These are phyloP conservation scores for Leuctra nigra DNA, from an alignment of 2,888 invertebrate genomes.

Conservation along the genomic window DNA sequence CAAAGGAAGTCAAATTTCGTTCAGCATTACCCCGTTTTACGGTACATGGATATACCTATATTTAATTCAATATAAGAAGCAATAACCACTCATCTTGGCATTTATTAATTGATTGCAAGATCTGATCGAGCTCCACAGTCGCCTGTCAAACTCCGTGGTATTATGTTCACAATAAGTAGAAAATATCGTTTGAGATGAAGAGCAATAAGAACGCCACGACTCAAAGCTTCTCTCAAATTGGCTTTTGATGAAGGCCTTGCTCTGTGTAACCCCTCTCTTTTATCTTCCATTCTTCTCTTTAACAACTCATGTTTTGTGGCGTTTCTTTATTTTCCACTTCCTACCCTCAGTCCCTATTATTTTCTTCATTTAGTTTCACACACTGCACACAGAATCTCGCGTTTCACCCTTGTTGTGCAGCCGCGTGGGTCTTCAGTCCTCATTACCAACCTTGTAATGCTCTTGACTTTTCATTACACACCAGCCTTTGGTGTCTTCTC, in stretches of 20 bases:
- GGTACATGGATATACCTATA: no score
- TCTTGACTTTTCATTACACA: constrained; percentile 20
- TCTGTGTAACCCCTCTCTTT: neutral
- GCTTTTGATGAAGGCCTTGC: neutral
- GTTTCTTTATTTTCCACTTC: constrained; percentile 17
- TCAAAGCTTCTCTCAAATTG: constrained; percentile 15
- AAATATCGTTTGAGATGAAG: no score
- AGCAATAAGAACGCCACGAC: no score
- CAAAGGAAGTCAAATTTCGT: no score
- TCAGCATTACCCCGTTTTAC: no score
- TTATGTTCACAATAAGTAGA: no score
- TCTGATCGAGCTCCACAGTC: no score
- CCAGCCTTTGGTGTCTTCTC: constrained; percentile 17
- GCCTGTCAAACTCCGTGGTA: no score
- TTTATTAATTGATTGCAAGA: no score
- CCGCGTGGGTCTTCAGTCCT: constrained; percentile 16
- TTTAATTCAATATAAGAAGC: no score
- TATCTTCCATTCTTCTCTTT: constrained; percentile 11
- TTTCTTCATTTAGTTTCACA: constrained; percentile 16
- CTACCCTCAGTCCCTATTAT: constrained; percentile 15
- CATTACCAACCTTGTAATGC: constrained; percentile 19
- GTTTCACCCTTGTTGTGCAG: constrained; percentile 14
- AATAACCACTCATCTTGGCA: no score
- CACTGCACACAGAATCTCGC: neutral
- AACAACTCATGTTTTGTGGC: constrained; percentile 15